Evolutionary conservation across 2,888 invertebrate genomes (phyloP), one percentile per base, ranked within the genome.

Genomic region (Spodoptera picta): DNA sequence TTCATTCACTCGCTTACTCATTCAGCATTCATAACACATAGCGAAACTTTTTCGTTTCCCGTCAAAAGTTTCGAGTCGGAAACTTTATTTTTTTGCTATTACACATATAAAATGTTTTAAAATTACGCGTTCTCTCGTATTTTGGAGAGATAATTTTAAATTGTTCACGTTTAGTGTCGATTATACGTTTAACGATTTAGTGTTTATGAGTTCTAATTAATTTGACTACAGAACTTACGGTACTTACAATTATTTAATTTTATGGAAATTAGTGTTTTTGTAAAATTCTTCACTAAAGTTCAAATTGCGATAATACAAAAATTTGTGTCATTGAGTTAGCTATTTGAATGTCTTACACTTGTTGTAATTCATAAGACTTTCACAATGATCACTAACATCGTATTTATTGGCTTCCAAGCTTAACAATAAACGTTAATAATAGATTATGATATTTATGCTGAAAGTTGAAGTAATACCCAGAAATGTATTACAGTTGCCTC

Each of bases 11-110:
- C 66, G 42, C 27, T 55, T 48, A 42, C 27, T 49, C 58, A 73
- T 73, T 68, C 54, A 48, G 61, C 54, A 77, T 78, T 79, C 78
- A 77, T 62, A 70, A 57, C 67, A 69, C 66, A 74, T 65, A 60
- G 24, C 27, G 54, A 56, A 78, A 77, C 65, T 78, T 78, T 77
- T 77, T 70, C 68, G 63, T 69, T 79, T 65, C 48, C 63, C 66
- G 58, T 69, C 59, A 45, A 62, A 77, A 80, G 57, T 69, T 69
- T 36, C 36, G 7, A 36, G 36, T 36, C 52, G 5, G 11, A 24
- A 24, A 51, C 55, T 44, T 66, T 73, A 55, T 44, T 66, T 73
- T 63, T 63, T 72, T 59, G 53, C 14, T 14, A 14, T 14, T 14
- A 14, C 36, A 48, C 23, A 57, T 27, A 23, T 45, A 50, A 55